Evolutionary conservation across 2,797 vertebrate genomes (phyloP).

Genomic region (Ctenopoma multispine): DNA sequence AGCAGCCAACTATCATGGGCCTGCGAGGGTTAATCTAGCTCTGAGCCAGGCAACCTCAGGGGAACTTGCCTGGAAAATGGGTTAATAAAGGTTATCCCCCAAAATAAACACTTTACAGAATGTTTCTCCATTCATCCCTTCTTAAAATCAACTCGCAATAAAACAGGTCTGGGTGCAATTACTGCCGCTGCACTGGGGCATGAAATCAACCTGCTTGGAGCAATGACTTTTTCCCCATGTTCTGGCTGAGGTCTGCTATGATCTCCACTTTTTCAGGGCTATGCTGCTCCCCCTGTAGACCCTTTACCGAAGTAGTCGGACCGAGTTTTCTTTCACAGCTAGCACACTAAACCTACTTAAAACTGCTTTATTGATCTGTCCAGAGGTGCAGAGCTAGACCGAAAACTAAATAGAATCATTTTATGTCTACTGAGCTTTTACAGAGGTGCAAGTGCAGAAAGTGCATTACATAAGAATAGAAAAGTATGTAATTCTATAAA

Average conservation of each 20-base stretch:
- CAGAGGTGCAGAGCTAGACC: slow-evolving; percentile 80
- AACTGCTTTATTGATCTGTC: slow-evolving; percentile 81
- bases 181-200: slow-evolving; percentile 92
- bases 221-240: slow-evolving; percentile 80
- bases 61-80: slow-evolving; percentile 91
- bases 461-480: slow-evolving; percentile 72
- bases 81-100: slow-evolving; percentile 99
- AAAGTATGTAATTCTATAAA: slow-evolving; percentile 73
- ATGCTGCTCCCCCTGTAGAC: slow-evolving; percentile 55
- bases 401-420: slow-evolving; percentile 75
- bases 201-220: slow-evolving; percentile 94
- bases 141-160: slow-evolving; percentile 98
- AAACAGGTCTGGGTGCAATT: slow-evolving; percentile 98
- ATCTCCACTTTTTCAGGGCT: slow-evolving; percentile 72
- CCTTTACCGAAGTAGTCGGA: slow-evolving; percentile 53
- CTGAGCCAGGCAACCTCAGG: slow-evolving; percentile 86
- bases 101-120: slow-evolving; percentile 99
- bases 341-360: slow-evolving; percentile 69
- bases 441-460: slow-evolving; percentile 77
- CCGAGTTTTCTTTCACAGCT: slow-evolving; percentile 60
- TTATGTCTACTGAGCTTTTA: slow-evolving; percentile 79
- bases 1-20: slow-evolving; percentile 86
- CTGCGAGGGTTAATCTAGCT: slow-evolving; percentile 90
- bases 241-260: slow-evolving; percentile 92
- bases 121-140: slow-evolving; percentile 95